These are phyloP conservation scores for Galago senegalensis DNA, from an alignment of 2,797 vertebrate genomes.

Conservation along the genomic window DNA sequence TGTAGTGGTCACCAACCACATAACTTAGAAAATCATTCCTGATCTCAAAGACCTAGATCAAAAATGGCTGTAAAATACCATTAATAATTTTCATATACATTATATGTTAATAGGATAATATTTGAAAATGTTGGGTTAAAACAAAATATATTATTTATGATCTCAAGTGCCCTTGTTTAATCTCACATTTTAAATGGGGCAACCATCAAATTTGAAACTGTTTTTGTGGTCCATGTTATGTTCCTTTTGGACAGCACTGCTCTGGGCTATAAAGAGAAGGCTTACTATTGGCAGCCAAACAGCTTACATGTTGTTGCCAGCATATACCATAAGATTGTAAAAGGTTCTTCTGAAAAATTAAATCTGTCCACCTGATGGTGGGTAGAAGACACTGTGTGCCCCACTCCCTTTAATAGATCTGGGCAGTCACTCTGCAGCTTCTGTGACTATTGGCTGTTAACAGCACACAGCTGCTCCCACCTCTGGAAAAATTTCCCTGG, in stretches of 20 bases:
- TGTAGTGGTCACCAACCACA: neutral
- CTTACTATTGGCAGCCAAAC: neutral
- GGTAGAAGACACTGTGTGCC: neutral
- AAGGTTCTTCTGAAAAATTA: neutral
- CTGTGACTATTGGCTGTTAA: neutral
- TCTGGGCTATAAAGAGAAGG: neutral
- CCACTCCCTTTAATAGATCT: neutral
- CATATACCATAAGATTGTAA: neutral
- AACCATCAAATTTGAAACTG: neutral
- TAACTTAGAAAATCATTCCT: neutral
- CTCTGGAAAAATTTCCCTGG: neutral
- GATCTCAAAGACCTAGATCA: neutral
- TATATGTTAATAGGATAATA: neutral
- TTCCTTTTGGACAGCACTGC: neutral
- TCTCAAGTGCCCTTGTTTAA: neutral
- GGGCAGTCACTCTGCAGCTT: neutral
- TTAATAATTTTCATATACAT: slow-evolving; percentile 15
- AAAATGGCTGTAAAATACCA: neutral
- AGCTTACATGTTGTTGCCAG: neutral
- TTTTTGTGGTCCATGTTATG: neutral
- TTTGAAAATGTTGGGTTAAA: neutral
- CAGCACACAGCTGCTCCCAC: neutral
- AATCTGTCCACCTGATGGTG: neutral
- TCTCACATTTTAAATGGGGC: neutral
- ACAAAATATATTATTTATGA: neutral